These are phyloP conservation scores for Pogonus chalceus DNA, from an alignment of 1,140 invertebrate genomes.

Conservation along the genomic window DNA sequence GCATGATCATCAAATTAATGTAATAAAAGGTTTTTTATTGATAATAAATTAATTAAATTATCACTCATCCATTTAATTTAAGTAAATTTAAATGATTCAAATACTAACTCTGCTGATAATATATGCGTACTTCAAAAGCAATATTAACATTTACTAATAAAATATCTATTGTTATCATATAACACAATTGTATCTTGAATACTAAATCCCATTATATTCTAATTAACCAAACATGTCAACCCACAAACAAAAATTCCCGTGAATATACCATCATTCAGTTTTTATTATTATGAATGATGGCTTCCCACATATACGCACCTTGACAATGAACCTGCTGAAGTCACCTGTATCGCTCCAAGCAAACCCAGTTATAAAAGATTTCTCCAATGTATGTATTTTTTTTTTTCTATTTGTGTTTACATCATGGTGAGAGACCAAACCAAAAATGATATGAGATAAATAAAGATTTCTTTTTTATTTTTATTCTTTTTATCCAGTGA, in stretches of 20 bases:
- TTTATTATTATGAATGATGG: too few relatives aligned
- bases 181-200: neutral
- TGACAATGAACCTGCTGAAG: constrained; percentile 1
- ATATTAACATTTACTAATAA: neutral
- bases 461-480: too few relatives aligned
- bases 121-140: too few relatives aligned
- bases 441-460: too few relatives aligned
- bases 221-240: neutral
- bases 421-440: too few relatives aligned
- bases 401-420: neutral
- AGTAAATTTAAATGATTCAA: too few relatives aligned
- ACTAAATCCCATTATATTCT: neutral
- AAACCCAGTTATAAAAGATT: constrained; percentile 1
- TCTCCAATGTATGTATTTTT: neutral
- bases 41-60: too few relatives aligned
- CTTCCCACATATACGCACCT: neutral
- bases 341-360: neutral
- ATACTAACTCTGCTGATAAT: too few relatives aligned
- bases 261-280: neutral
- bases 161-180: neutral
- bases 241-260: neutral
- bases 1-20: too few relatives aligned
- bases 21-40: too few relatives aligned
- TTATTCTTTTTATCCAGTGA: neutral
- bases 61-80: too few relatives aligned